Evolutionary conservation across 2,888 invertebrate genomes (phyloP), one percentile per base, ranked within the genome.

Genomic region (Trachelus troglodyta): DNA sequence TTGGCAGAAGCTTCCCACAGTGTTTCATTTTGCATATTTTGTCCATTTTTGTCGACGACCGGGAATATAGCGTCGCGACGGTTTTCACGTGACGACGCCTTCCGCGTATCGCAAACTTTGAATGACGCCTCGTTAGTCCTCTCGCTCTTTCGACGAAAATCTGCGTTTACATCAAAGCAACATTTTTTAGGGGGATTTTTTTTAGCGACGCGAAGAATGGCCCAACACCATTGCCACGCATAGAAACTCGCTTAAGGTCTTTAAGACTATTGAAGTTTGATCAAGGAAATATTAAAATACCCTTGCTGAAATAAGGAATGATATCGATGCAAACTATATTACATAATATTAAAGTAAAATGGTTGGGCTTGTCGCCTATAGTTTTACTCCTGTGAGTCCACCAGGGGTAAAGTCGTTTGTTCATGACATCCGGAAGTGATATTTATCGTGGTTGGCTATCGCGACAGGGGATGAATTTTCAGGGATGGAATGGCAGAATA

Each of bases 51-150:
- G 84, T 82, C 33, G 12, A 31, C 71, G 71, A 71, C 71, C 71
- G 31, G 71, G 71, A 34, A 71, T 71, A 71, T 71, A 34, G 56
- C 56, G 78, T 77, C 69, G 73, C 75, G 79, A 74, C 79, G 77
- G 78, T 78, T 81, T 81, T 83, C 81, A 79, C 80, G 83, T 79
- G 69, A 75, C 80, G 71, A 78, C 79, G 77, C 77, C 81, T 80
- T 82, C 79, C 40, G 81, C 81, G 73, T 78, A 81, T 79, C 79
- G 81, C 69, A 77, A 84, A 83, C 82, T 85, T 86, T 87, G 86
- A 88, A 87, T 87, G 87, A 87, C 85, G 86, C 85, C 85, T 87
- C 87, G 87, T 88, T 88, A 87, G 87, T 82, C 80, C 82, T 84
- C 81, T 81, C 56, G 80, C 79, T 77, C 81, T 75, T 69, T 69